Conservation (phyloP, 2,888 invertebrate species). For the Ennomos quercinarius region DNA sequence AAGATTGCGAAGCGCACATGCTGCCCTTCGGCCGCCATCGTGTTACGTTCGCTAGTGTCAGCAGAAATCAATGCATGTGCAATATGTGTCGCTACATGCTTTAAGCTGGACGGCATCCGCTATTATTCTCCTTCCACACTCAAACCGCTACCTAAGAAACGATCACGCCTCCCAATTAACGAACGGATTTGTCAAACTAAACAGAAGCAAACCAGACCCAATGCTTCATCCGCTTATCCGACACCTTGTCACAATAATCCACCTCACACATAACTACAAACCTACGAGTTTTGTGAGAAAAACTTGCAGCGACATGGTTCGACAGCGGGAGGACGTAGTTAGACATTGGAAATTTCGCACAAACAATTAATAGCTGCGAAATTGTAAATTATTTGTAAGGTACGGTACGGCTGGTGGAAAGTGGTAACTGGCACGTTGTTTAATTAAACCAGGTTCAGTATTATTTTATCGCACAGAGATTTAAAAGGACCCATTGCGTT, state of each 20-base stretch:
- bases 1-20: too few species aligned
- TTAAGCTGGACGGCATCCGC: slow-evolving; percentile 2
- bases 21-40: too few species aligned
- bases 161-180: slow-evolving; percentile 53
- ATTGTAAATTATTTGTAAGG: slow-evolving; percentile 44
- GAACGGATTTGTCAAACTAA: slow-evolving; percentile 62
- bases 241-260: slow-evolving; percentile 15
- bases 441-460: slow-evolving; percentile 24
- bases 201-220: slow-evolving; percentile 45
- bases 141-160: slow-evolving; percentile 23
- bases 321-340: background rate
- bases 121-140: slow-evolving; percentile 11
- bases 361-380: slow-evolving; percentile 51
- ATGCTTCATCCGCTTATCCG: background rate
- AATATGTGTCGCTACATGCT: too few species aligned
- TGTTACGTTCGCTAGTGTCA: too few species aligned
- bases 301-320: slow-evolving; percentile 14
- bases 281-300: background rate
- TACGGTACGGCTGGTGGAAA: slow-evolving; percentile 28
- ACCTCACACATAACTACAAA: background rate
- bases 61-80: too few species aligned
- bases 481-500: background rate
- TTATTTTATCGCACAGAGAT: slow-evolving; percentile 23
- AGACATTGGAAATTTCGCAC: slow-evolving; percentile 47
- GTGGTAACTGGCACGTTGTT: slow-evolving; percentile 27